These are phyloP conservation scores for Megamerina dolium DNA, from an alignment of 2,888 invertebrate species.

Conservation along the genomic window DNA sequence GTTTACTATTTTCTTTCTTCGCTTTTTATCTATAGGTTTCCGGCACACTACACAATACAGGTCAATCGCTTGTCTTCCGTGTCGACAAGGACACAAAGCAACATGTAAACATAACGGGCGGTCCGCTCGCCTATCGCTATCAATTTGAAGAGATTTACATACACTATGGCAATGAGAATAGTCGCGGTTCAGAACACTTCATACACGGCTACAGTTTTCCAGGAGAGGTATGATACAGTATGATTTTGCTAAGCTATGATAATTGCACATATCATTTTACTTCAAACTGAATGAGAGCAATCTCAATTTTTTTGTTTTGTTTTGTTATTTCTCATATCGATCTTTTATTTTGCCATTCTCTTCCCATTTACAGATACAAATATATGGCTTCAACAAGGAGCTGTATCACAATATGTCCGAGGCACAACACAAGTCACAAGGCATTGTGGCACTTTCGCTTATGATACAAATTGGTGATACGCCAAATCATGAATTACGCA, in stretches of 20 bases:
- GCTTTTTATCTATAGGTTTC: slow-evolving; percentile 59
- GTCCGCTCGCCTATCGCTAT: slow-evolving; percentile 91
- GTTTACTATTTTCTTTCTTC: slow-evolving; percentile 3
- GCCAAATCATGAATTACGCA: slow-evolving; percentile 76
- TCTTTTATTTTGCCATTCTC: slow-evolving; percentile 2
- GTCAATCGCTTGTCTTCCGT: slow-evolving; percentile 87
- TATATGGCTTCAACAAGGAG: slow-evolving; percentile 95
- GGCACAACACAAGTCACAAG: slow-evolving; percentile 94
- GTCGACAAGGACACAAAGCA: slow-evolving; percentile 86
- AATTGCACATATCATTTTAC: no score
- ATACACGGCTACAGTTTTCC: slow-evolving; percentile 94
- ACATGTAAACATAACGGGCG: slow-evolving; percentile 92
- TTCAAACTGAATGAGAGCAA: no score
- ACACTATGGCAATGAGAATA: slow-evolving; percentile 86
- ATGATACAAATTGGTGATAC: slow-evolving; percentile 90
- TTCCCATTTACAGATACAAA: slow-evolving; percentile 70
- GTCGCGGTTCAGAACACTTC: slow-evolving; percentile 91
- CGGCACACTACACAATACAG: slow-evolving; percentile 86
- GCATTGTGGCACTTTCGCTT: slow-evolving; percentile 88
- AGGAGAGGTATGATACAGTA: slow-evolving; percentile 94
- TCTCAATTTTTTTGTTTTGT: not conserved
- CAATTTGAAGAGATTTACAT: slow-evolving; percentile 94
- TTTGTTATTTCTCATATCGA: not conserved
- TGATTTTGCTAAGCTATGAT: no score
- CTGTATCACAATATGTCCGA: slow-evolving; percentile 95